A percentile compares a stretch with the other conserved stretches of the same genome.
phyloP scores from a whole-genome alignment of 2,888 invertebrate species.

The Platycheirus albimanus region DNA sequence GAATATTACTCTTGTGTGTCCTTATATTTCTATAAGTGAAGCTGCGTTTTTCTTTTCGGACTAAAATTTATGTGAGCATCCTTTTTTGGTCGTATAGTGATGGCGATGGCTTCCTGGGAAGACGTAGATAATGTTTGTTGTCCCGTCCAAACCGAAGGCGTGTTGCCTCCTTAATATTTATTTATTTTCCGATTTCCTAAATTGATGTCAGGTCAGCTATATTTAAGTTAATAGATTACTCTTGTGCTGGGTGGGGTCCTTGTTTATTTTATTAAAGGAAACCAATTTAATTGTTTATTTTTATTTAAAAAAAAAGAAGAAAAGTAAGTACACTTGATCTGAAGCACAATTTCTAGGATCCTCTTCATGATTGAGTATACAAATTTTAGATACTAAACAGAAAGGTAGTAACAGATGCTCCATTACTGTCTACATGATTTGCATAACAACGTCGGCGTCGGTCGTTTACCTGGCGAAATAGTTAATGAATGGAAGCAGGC shows the following conservation, averaged over 20 bases:
- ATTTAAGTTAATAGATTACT: constrained; percentile 53
- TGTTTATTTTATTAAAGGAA: constrained; percentile 2
- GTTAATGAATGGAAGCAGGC: background rate
- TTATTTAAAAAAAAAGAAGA: too few species aligned
- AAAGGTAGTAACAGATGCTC: background rate
- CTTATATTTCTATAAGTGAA: constrained; percentile 1
- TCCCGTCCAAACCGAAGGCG: constrained; percentile 28
- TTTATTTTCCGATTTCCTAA: constrained; percentile 70
- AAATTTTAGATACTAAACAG: background rate
- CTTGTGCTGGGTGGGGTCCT: background rate
- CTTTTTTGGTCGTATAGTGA: background rate
- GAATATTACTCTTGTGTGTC: constrained; percentile 42
- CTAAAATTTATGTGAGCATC: constrained; percentile 49
- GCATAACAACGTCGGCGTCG: constrained; percentile 37
- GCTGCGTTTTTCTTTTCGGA: background rate
- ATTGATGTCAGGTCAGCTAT: constrained; percentile 57
- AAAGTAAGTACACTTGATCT: too few species aligned
- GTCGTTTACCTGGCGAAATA: constrained; percentile 18
- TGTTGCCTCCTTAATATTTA: constrained; percentile 64
- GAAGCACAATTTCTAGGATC: too few species aligned
- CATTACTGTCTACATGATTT: constrained; percentile 13
- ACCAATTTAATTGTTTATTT: background rate
- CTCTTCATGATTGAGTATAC: background rate
- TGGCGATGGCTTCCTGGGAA: constrained; percentile 40
- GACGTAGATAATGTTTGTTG: constrained; percentile 50